phyloP scores from a whole-genome alignment of 1,140 invertebrate genomes.

The Drosophila santomea region DNA sequence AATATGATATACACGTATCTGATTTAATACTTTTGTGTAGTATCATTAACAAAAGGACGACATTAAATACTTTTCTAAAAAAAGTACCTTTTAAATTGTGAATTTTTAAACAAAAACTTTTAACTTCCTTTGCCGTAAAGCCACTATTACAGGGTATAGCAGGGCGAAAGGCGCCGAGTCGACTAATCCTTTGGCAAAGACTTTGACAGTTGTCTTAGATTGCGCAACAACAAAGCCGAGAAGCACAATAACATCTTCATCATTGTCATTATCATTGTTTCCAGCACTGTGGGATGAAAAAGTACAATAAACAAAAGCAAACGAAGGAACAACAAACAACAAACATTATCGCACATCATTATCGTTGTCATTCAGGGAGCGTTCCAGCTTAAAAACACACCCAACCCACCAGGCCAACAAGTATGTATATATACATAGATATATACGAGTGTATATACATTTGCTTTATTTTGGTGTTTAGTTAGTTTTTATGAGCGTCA shows the following conservation, averaged over 20 bases:
- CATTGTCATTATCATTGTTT: constrained; percentile 30
- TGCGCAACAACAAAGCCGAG: constrained; percentile 18
- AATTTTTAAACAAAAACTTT: no score
- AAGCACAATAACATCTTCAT: constrained; percentile 47
- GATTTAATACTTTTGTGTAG: no score
- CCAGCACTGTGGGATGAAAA: constrained; percentile 44
- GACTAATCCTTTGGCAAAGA: constrained; percentile 55
- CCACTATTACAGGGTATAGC: background rate
- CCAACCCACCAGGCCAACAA: background rate
- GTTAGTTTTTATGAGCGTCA: constrained; percentile 83
- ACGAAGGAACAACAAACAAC: constrained; percentile 32
- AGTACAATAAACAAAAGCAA: constrained; percentile 76
- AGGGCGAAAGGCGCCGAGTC: constrained; percentile 15
- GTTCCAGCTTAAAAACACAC: constrained; percentile 61
- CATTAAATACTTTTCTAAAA: no score
- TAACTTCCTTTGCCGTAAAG: no score
- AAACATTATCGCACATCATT: constrained; percentile 83
- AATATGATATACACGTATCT: no score
- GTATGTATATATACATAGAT: constrained; percentile 21
- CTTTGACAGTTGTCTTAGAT: constrained; percentile 60
- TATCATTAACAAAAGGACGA: no score
- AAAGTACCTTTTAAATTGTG: no score
- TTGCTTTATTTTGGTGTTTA: constrained; percentile 80
- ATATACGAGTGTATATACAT: constrained; percentile 6
- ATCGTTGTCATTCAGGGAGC: constrained; percentile 76